Evolutionary conservation across 2,113 vertebrate genomes (phyloP).

Genomic region (Otis tarda): DNA sequence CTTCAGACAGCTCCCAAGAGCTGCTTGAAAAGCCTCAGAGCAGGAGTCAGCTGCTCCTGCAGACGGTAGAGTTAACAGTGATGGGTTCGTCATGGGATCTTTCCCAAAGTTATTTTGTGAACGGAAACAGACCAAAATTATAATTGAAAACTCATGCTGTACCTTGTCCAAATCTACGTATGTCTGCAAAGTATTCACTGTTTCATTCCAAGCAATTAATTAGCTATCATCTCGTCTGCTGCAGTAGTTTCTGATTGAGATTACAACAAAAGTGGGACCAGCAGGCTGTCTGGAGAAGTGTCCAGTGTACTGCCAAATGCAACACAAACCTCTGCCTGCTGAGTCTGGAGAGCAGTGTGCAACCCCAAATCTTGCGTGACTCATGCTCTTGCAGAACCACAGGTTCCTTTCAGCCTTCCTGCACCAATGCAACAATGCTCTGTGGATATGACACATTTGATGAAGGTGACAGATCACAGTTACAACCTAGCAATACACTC

Average conservation of each 20-base stretch:
- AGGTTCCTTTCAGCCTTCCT: not conserved
- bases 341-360: not conserved
- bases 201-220: not conserved
- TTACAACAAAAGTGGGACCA: not conserved
- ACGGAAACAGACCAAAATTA: not conserved
- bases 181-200: not conserved
- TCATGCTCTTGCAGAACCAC: not conserved
- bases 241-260: not conserved
- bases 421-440: not conserved
- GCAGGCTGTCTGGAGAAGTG: not conserved
- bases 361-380: not conserved
- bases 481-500: not conserved
- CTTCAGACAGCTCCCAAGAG: not conserved
- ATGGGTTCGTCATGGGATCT: not conserved
- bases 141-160: not conserved
- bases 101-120: not conserved
- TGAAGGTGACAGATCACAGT: not conserved
- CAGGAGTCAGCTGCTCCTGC: not conserved
- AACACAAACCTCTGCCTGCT: not conserved
- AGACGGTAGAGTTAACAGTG: not conserved
- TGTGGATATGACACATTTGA: not conserved
- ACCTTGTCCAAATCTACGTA: not conserved
- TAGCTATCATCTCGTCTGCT: not conserved
- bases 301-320: not conserved
- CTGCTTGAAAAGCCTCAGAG: not conserved